Conservation (phyloP, 2,888 invertebrate species). For the Meteorus cinctellus region DNA sequence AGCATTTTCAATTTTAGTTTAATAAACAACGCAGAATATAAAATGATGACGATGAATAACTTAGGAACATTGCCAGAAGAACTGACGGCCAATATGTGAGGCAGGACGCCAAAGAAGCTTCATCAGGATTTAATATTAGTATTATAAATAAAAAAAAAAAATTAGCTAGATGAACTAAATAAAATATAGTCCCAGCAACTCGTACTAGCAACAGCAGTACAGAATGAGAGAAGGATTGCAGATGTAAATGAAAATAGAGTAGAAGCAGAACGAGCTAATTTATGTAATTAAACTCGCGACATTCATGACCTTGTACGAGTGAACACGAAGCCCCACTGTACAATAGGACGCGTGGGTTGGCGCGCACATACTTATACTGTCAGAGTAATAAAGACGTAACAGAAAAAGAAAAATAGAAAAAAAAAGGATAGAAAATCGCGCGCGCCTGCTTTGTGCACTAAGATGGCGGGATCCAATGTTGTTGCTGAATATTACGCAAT, state of each 20-base stretch:
- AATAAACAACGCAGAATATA: background rate
- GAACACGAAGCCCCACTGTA: slow-evolving; percentile 54
- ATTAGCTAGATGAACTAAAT: background rate
- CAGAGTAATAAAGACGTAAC: slow-evolving; percentile 6
- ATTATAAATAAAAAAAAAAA: background rate
- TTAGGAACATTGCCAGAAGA: background rate
- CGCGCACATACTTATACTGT: slow-evolving; percentile 39
- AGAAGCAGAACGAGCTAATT: slow-evolving; percentile 61
- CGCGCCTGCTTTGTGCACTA: slow-evolving; percentile 37
- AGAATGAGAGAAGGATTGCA: slow-evolving; percentile 29
- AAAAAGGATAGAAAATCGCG: background rate
- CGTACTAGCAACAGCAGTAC: background rate
- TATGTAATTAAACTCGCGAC: slow-evolving; percentile 69
- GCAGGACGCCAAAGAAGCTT: slow-evolving; percentile 28
- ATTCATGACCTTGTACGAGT: slow-evolving; percentile 67
- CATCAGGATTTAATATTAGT: slow-evolving; percentile 1
- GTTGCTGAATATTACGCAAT: slow-evolving; percentile 50
- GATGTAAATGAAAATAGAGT: slow-evolving; percentile 30
- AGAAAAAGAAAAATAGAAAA: background rate
- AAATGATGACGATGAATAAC: background rate
- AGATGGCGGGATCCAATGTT: slow-evolving; percentile 54
- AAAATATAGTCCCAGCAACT: background rate
- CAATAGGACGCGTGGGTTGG: slow-evolving; percentile 52
- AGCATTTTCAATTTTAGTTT: background rate
- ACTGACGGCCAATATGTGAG: background rate